Percentiles rank a stretch among this genome's conserved stretches.
Conservation (phyloP, 2,888 invertebrate species). For the Oscheius sp. region DNA sequence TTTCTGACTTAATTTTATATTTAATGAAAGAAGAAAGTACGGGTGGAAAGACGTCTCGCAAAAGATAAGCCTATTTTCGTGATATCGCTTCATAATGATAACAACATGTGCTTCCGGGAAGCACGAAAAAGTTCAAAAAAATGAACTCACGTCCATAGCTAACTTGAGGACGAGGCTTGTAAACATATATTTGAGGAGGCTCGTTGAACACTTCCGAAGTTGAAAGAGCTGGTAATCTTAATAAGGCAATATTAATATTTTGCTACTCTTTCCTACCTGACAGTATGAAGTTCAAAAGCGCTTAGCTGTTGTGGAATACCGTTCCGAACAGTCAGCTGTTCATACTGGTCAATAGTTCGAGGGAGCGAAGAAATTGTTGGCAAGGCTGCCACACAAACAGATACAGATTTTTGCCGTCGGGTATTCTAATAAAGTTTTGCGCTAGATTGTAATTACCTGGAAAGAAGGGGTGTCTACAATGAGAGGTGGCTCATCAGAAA, state of each 20-base stretch:
- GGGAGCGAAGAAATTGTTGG: conserved; percentile 11
- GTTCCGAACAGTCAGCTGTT: conserved; percentile 20
- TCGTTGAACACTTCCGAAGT: conserved; percentile 33
- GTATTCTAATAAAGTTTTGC: neutral
- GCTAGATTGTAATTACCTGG: neutral
- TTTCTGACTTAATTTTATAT: no score
- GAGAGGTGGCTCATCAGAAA: neutral
- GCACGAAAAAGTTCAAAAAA: no score
- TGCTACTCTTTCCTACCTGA: neutral
- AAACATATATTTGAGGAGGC: conserved; percentile 29
- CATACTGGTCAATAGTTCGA: conserved; percentile 22
- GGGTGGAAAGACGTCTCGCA: no score
- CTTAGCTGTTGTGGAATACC: conserved; percentile 16
- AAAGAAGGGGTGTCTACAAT: conserved; percentile 3
- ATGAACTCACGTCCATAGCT: neutral
- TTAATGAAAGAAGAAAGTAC: no score
- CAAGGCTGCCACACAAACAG: conserved; percentile 21
- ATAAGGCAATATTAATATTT: neutral
- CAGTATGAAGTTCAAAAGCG: conserved; percentile 24
- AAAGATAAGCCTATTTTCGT: neutral
- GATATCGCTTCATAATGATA: neutral
- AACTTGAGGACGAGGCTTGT: conserved; percentile 9
- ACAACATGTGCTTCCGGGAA: no score
- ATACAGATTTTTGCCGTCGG: conserved; percentile 20
- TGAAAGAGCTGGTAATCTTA: conserved; percentile 22